These are phyloP conservation scores for Drosophila leontia DNA, from an alignment of 1,140 invertebrate species.

Conservation along the genomic window DNA sequence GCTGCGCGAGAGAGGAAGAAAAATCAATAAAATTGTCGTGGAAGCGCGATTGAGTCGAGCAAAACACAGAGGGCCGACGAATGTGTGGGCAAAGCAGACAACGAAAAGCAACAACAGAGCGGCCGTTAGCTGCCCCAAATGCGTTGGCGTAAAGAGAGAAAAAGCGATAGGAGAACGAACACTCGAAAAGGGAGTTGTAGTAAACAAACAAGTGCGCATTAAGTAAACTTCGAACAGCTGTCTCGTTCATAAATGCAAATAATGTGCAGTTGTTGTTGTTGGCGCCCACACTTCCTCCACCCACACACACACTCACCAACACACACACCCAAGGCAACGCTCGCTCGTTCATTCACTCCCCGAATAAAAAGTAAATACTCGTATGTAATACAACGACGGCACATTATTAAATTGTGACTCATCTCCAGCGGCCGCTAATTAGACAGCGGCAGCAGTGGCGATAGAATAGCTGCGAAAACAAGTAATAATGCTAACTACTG, in stretches of 20 bases:
- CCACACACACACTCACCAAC: not conserved
- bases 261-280: constrained; percentile 28
- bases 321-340: constrained; percentile 22
- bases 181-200: constrained; percentile 13
- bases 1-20: constrained; percentile 54
- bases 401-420: constrained; percentile 53
- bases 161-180: not conserved
- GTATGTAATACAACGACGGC: constrained; percentile 22
- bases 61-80: constrained; percentile 69
- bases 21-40: constrained; percentile 73
- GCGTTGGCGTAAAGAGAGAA: constrained; percentile 43
- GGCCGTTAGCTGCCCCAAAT: constrained; percentile 70
- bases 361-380: constrained; percentile 30
- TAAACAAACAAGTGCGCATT: constrained; percentile 46
- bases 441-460: constrained; percentile 22
- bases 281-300: constrained; percentile 11
- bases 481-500: constrained; percentile 43
- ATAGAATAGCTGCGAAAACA: constrained; percentile 42
- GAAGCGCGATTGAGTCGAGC: constrained; percentile 72
- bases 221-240: constrained; percentile 66
- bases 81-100: constrained; percentile 27
- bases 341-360: constrained; percentile 52
- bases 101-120: constrained; percentile 21
- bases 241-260: constrained; percentile 24
- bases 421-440: constrained; percentile 51